Percentiles rank a stretch among this genome's conserved stretches.
phyloP scores from a whole-genome alignment of 2,113 vertebrate species.

The Syngnathoides biaculeatus region DNA sequence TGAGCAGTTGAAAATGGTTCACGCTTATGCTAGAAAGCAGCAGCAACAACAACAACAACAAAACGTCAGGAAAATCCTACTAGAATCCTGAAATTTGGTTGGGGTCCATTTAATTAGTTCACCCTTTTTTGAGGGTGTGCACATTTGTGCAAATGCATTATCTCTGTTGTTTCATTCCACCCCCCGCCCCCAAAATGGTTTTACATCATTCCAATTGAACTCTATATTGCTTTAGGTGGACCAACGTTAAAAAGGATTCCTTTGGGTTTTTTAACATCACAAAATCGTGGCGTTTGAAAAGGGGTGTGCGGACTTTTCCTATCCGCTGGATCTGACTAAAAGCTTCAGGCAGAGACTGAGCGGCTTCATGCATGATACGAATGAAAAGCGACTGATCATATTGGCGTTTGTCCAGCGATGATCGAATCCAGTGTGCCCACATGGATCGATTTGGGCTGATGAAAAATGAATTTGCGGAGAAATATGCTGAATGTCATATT shows the following conservation, averaged over 20 bases:
- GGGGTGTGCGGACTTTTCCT: neutral
- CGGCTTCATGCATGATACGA: conserved; percentile 30
- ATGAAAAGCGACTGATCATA: conserved; percentile 32
- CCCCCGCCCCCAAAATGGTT: no score
- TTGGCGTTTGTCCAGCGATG: conserved; percentile 19
- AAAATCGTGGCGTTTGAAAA: neutral
- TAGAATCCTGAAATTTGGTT: no score
- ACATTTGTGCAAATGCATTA: no score
- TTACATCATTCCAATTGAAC: no score
- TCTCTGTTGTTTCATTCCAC: no score
- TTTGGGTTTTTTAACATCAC: neutral
- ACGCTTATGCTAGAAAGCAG: no score
- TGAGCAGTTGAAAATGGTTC: no score
- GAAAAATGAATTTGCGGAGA: no score
- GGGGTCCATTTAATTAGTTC: no score
- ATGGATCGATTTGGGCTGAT: conserved; percentile 22
- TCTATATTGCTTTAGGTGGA: neutral
- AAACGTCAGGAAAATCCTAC: no score
- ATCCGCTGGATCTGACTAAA: neutral
- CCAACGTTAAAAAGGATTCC: neutral
- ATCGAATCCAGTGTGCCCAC: conserved; percentile 12
- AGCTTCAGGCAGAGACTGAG: conserved; percentile 26
- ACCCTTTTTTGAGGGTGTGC: no score
- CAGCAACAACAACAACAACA: no score
- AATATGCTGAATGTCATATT: conserved; percentile 5